Evolutionary conservation across 2,888 invertebrate species (phyloP).

Genomic region (Noctua janthe): DNA sequence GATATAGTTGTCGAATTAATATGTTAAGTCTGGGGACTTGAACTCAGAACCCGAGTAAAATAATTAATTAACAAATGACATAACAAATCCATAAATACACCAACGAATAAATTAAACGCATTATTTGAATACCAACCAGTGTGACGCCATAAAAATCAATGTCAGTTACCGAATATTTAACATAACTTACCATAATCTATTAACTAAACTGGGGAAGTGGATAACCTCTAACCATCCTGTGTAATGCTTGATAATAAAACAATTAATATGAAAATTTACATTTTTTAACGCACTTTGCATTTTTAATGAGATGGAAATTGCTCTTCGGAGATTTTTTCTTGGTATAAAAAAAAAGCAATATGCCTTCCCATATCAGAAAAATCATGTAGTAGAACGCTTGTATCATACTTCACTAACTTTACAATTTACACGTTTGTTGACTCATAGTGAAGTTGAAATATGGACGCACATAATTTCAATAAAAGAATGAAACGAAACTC

Average conservation of each 20-base stretch:
- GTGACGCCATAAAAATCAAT: slow-evolving; percentile 63
- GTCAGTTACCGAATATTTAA: slow-evolving; percentile 65
- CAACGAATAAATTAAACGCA: slow-evolving; percentile 31
- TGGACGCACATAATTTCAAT: neutral
- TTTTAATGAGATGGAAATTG: slow-evolving; percentile 28
- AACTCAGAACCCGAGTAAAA: neutral
- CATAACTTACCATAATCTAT: slow-evolving; percentile 63
- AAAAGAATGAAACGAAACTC: neutral
- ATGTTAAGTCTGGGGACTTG: neutral
- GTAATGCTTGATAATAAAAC: slow-evolving; percentile 78
- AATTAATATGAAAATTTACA: slow-evolving; percentile 82
- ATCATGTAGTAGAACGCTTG: neutral
- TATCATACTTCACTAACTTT: slow-evolving; percentile 1
- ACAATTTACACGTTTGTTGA: neutral
- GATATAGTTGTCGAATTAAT: neutral
- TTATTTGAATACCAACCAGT: slow-evolving; percentile 55
- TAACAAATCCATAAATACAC: slow-evolving; percentile 6
- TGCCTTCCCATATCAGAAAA: neutral
- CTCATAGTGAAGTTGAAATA: neutral
- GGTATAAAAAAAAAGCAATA: neutral
- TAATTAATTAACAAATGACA: slow-evolving; percentile 11
- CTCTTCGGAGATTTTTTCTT: slow-evolving; percentile 6
- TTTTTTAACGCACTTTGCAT: slow-evolving; percentile 65
- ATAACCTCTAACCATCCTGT: slow-evolving; percentile 73
- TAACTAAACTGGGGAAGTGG: slow-evolving; percentile 68